Evolutionary conservation across 2,113 vertebrate species (phyloP), one percentile per base, ranked within the genome.

Genomic region (Silurus glanis): DNA sequence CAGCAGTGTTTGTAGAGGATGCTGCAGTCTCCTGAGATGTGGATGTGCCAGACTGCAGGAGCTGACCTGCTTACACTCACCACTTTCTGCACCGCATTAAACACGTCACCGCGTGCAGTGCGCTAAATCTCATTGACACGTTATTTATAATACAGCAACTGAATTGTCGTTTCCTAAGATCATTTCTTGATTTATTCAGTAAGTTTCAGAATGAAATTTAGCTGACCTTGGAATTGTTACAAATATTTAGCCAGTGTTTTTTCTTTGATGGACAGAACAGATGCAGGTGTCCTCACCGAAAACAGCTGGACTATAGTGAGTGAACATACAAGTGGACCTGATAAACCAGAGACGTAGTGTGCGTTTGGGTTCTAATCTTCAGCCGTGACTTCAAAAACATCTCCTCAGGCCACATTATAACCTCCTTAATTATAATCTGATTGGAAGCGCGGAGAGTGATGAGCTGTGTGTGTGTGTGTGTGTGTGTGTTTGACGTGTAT

Each of bases 1-100:
- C 87, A 86, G 85, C 86, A 87, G 87, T 89, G 83, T 91, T 90
- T 85, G 75, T 82, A 83, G 85, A 87, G 59, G 37, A 58, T 78
- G 72, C 61, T 85, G 74, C 66, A 84, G 66, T 89, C 90, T 91
- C 87, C 80, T 84, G 87, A 86, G 90, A 84, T 9, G 17, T 9
- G 47, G 37, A 25, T 86, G 82, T 85, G 69, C 58, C 59, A 78
- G 74, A 21, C 61, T 85, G 84, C 58, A 66, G 84, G 13, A 85
- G 17, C 74, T 76, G 61, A 61, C 47, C 74, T 85, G 84, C 75
- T 85, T 85, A 76, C 49, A 10, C 66, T 71, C 53, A 0, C 49
- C 25, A 56, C 66, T 19, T 69, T 83, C 47, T 37, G 58, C 47
- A 49, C 71, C n/a, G 49, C 74, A 79, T 79, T 66, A 51, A 85